phyloP scores from a whole-genome alignment of 1,140 invertebrate species.

The Neomicropteryx cornuta region DNA sequence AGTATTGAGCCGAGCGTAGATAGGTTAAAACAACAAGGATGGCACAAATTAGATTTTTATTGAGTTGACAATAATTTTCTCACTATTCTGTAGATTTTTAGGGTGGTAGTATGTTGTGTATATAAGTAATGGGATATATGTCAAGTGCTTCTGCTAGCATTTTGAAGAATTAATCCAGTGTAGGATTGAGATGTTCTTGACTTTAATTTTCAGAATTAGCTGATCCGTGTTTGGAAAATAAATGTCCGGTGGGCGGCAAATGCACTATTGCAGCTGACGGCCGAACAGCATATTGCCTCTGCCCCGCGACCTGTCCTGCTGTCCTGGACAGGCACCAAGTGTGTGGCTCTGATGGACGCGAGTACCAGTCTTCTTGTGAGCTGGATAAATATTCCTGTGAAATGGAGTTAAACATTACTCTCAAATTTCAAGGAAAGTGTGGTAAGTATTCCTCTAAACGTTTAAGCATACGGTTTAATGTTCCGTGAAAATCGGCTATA shows the following conservation, averaged over 20 bases:
- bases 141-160: too few species aligned
- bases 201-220: conserved; percentile 50
- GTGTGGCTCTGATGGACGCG: conserved; percentile 60
- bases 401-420: conserved; percentile 59
- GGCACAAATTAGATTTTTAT: too few species aligned
- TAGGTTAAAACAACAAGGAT: too few species aligned
- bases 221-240: conserved; percentile 62
- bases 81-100: too few species aligned
- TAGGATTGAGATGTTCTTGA: too few species aligned
- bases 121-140: too few species aligned
- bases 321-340: conserved; percentile 54
- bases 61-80: too few species aligned
- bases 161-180: too few species aligned
- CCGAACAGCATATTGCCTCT: conserved; percentile 58
- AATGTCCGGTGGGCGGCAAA: conserved; percentile 60
- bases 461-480: too few species aligned
- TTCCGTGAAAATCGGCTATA: too few species aligned
- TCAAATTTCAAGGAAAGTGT: conserved; percentile 81
- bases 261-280: conserved; percentile 70
- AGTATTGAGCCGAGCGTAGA: too few species aligned
- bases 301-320: conserved; percentile 66
- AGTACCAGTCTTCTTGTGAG: conserved; percentile 72
- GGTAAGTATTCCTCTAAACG: conserved; percentile 58
- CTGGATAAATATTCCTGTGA: conserved; percentile 64
- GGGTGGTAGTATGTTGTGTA: too few species aligned